Conservation (phyloP, 2,797 vertebrate genomes). For the Sebastes steindachneri region DNA sequence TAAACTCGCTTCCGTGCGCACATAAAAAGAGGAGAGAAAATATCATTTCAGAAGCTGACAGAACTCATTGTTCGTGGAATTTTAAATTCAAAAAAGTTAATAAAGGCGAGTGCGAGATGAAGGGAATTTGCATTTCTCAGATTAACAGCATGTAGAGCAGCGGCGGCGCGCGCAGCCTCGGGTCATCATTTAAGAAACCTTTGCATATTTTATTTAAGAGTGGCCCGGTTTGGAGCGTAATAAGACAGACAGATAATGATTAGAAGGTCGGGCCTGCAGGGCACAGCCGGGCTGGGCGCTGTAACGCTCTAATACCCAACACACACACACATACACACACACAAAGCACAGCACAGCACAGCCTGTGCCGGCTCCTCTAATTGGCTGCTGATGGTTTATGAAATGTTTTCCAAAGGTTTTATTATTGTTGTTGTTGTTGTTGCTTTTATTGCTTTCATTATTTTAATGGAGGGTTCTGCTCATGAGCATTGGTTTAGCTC, state of each 20-base stretch:
- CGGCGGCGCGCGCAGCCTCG: constrained; percentile 98
- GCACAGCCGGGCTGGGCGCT: constrained; percentile 96
- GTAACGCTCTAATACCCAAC: constrained; percentile 83
- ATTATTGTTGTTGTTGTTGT: constrained; percentile 87
- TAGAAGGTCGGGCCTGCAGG: constrained; percentile 99
- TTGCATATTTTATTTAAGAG: constrained; percentile 99
- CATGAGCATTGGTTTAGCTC: constrained; percentile 67
- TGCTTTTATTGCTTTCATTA: constrained; percentile 88
- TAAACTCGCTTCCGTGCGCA: constrained; percentile 97
- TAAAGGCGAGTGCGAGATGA: constrained; percentile 99
- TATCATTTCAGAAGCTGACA: constrained; percentile 99
- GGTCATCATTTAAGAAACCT: constrained; percentile 99
- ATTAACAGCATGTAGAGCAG: constrained; percentile 99
- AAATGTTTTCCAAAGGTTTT: constrained; percentile 94
- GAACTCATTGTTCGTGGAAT: constrained; percentile 99
- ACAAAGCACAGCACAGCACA: constrained; percentile 90
- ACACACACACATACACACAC: constrained; percentile 68
- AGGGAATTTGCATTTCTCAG: constrained; percentile 99
- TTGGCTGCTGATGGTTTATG: constrained; percentile 99
- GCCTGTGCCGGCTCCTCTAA: constrained; percentile 96
- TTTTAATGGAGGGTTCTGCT: constrained; percentile 81
- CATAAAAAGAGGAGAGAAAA: constrained; percentile 97
- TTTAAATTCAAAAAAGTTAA: constrained; percentile 99
- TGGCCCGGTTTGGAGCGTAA: constrained; percentile 99
- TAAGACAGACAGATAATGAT: constrained; percentile 99